Evolutionary conservation across 2,797 vertebrate species (phyloP), one percentile per base, ranked within the genome.

Genomic region (Typhlichthys eigenmanni): DNA sequence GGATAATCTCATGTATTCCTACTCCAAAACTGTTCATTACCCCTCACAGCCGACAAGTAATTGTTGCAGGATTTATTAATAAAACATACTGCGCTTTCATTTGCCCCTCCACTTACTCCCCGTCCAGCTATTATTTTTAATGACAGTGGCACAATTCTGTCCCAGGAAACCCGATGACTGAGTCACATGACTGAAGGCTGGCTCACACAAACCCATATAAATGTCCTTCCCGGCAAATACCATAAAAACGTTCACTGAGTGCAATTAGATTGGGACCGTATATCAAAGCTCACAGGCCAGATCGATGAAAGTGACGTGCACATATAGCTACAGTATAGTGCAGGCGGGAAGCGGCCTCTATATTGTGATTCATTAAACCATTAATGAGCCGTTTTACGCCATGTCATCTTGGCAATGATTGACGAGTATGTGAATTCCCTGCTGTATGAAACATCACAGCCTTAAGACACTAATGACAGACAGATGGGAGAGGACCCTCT

Each of bases 371-470:
- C 86, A 90, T 92, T 91, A 90, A 86, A 76, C 73, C 75, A 91
- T 90, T 92, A 89, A 92, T 91, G 89, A 92, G 87, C 78, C 86
- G 76, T 89, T 92, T 92, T 83, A 90, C 79, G 82, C 74, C 56
- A 47, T 57, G 72, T 86, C 86, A 86, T 68, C 72, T 71, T 46
- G 71, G 50, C 7, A 43, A 77, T 89, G 89, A 91, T 85, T 86
- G 84, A 90, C 69, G 82, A 78, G 32, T 70, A 68, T 64, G 47
- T 74, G 75, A 76, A 79, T 85, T 74, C 62, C 16, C 57, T 59
- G 72, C 78, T 74, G 59, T 74, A 61, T 49, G 9, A 49, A 62
- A 72, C 48, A 76, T 71, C 62, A 65, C 51, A 38, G 55, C 54
- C 55, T 24, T 46, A 66, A 49, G 45, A 64, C 51, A 66, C 24